Evolutionary conservation across 2,797 vertebrate species (phyloP).

Genomic region (Pangasius macronema): DNA sequence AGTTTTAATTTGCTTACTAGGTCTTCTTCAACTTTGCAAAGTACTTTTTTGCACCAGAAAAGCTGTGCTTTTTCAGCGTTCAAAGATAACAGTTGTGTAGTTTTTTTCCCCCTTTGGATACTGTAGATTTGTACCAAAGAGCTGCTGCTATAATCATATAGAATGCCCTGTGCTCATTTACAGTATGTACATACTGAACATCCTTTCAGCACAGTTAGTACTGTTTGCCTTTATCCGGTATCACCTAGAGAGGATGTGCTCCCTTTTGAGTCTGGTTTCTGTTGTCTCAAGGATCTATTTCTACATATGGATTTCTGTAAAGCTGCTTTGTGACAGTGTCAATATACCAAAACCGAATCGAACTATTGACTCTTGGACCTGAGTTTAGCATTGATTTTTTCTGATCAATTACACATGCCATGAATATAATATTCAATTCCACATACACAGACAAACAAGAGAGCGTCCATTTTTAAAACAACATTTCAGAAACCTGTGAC

Average conservation of each 20-base stretch:
- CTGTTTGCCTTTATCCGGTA: slow-evolving; percentile 8
- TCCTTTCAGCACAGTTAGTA: not conserved
- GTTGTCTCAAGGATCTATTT: not conserved
- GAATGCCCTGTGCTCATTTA: not conserved
- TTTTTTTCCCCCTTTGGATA: not conserved
- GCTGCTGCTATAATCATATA: not conserved
- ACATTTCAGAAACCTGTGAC: not conserved
- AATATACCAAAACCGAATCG: too few species aligned
- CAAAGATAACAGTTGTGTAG: not conserved
- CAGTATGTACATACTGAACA: not conserved
- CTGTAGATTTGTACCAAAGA: not conserved
- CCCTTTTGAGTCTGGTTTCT: not conserved
- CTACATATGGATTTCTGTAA: not conserved
- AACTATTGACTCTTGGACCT: not conserved
- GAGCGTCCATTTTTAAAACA: not conserved
- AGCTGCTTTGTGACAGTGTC: not conserved
- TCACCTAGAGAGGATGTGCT: not conserved
- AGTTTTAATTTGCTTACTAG: not conserved
- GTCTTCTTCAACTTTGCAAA: not conserved
- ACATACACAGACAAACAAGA: not conserved
- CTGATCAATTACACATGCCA: not conserved
- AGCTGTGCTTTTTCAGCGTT: not conserved
- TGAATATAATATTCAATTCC: not conserved
- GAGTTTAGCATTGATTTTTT: not conserved
- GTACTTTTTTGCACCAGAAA: not conserved